These are phyloP conservation scores for Aleiodes alternator DNA, from an alignment of 2,888 invertebrate genomes.

Conservation along the genomic window DNA sequence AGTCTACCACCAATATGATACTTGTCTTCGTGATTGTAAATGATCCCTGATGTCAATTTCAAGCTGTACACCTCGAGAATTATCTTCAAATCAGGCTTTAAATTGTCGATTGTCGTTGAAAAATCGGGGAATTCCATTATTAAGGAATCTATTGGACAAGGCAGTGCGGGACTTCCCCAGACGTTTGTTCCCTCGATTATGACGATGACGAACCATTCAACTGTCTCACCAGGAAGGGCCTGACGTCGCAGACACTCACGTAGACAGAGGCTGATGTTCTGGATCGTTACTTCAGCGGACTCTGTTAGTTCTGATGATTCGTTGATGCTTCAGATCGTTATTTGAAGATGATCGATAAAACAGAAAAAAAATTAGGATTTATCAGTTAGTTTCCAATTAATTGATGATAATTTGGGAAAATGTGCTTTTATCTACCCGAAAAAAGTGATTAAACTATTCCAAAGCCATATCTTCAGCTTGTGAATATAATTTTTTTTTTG, in stretches of 20 bases:
- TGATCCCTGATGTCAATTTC: slow-evolving; percentile 70
- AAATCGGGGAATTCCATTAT: slow-evolving; percentile 64
- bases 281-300: slow-evolving; percentile 57
- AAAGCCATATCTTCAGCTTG: no score
- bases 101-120: slow-evolving; percentile 68
- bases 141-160: slow-evolving; percentile 57
- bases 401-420: no score
- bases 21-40: slow-evolving; percentile 69
- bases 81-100: slow-evolving; percentile 73
- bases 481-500: no score
- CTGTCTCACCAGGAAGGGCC: slow-evolving; percentile 53
- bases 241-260: slow-evolving; percentile 55
- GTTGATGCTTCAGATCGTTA: background rate
- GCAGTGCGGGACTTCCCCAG: slow-evolving; percentile 63
- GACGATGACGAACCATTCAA: slow-evolving; percentile 71
- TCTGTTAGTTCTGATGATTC: slow-evolving; percentile 32
- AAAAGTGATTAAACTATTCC: no score
- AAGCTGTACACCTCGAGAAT: slow-evolving; percentile 76
- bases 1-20: slow-evolving; percentile 63
- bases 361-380: no score
- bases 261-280: slow-evolving; percentile 59
- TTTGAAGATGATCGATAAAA: no score
- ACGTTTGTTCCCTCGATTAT: slow-evolving; percentile 67
- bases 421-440: no score
- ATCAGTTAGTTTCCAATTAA: no score